Percentiles rank a stretch among this genome's conserved stretches.
These are phyloP conservation scores for Helicoverpa zea DNA, from an alignment of 1,140 invertebrate genomes.

Conservation along the genomic window DNA sequence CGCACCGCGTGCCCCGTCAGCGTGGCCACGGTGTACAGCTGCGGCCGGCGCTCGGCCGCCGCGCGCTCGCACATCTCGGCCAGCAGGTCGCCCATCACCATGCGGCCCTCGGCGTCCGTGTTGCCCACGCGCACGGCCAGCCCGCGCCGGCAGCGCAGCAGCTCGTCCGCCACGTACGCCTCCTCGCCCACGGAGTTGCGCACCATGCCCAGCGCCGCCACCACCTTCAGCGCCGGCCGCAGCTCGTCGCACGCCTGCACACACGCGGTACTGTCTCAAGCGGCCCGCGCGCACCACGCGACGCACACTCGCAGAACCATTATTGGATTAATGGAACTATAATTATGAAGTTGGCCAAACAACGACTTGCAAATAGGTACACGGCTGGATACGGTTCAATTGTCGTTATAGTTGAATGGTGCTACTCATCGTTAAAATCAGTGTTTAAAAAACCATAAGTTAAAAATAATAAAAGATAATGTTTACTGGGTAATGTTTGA, in stretches of 20 bases:
- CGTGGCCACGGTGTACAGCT: conserved; percentile 97
- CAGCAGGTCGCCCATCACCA: conserved; percentile 97
- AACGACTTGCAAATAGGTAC: too few species aligned
- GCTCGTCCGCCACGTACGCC: conserved; percentile 96
- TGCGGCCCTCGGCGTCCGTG: conserved; percentile 97
- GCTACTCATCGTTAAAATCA: too few species aligned
- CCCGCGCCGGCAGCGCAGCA: conserved; percentile 95
- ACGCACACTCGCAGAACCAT: too few species aligned
- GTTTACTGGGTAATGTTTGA: too few species aligned
- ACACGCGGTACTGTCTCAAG: background rate
- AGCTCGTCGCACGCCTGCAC: conserved; percentile 82
- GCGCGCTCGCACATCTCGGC: conserved; percentile 89
- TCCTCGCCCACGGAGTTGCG: conserved; percentile 97
- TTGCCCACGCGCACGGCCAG: conserved; percentile 94
- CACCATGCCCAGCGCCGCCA: conserved; percentile 94
- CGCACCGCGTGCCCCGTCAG: conserved; percentile 95
- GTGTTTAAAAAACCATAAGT: too few species aligned
- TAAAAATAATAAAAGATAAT: too few species aligned
- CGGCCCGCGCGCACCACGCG: too few species aligned
- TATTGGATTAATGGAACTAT: too few species aligned
- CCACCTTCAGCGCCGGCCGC: conserved; percentile 93
- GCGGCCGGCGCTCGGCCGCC: conserved; percentile 89
- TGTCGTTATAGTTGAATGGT: too few species aligned
- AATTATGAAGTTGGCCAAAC: too few species aligned
- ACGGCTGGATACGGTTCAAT: too few species aligned